A percentile compares a stretch with the other conserved stretches of the same genome.
Conservation (phyloP, 92 coral and sea anemone genomes). For the Paragorgia papillata region DNA sequence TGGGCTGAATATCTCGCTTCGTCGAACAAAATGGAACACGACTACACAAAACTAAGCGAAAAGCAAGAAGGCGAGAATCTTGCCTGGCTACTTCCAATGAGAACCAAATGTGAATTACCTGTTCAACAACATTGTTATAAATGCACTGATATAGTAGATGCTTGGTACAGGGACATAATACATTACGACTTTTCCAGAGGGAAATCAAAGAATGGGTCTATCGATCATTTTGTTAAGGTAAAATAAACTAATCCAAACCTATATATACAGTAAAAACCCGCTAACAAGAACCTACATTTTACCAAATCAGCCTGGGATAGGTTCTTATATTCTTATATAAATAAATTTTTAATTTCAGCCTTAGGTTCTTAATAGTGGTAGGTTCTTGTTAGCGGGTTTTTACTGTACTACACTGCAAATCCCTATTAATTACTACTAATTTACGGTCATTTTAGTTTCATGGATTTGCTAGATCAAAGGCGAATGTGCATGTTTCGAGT, state of each 20-base stretch:
- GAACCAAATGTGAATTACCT: slow-evolving; percentile 63
- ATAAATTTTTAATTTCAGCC: too few relatives aligned
- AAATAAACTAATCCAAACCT: neutral
- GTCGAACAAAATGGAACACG: slow-evolving; percentile 71
- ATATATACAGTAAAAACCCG: too few relatives aligned
- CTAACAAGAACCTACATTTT: too few relatives aligned
- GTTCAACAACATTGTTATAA: slow-evolving; percentile 65
- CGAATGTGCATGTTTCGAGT: too few relatives aligned
- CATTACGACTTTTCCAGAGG: slow-evolving; percentile 70
- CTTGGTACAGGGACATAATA: slow-evolving; percentile 78
- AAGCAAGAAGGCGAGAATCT: slow-evolving; percentile 80
- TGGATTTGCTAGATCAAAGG: too few relatives aligned
- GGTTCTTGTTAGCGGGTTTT: too few relatives aligned
- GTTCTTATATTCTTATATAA: too few relatives aligned
- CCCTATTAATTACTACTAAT: too few relatives aligned
- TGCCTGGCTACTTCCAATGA: slow-evolving; percentile 82
- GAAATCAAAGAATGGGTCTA: slow-evolving; percentile 52
- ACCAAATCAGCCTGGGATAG: too few relatives aligned
- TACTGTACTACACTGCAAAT: too few relatives aligned
- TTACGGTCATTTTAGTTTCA: too few relatives aligned
- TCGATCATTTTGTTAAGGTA: slow-evolving; percentile 91
- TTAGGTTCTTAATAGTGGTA: too few relatives aligned
- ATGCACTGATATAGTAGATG: slow-evolving; percentile 71
- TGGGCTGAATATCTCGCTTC: slow-evolving; percentile 88
- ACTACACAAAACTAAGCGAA: slow-evolving; percentile 50